Evolutionary conservation across 2,797 vertebrate genomes (phyloP), one percentile per base, ranked within the genome.

Genomic region (Myiotriccus ornatus): DNA sequence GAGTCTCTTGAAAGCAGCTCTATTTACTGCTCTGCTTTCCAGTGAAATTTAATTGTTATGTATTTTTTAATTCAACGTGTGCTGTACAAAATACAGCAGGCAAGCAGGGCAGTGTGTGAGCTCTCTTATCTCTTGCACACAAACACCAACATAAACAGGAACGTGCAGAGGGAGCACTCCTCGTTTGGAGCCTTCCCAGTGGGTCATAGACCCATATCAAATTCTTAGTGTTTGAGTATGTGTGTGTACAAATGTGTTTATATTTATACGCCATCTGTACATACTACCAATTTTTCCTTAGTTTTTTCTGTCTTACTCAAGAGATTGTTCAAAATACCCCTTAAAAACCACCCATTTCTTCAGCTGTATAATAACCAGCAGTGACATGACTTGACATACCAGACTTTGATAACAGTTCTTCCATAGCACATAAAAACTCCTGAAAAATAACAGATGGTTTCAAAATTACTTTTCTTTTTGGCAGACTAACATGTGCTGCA

Each of bases 1-100:
- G 96, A 94, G 89, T 71, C 85, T 95, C 94, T 86, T 93, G 90
- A 90, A 80, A 89, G 91, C 64, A 71, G 89, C 94, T 96, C 74
- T 84, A 69, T 87, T 97, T 96, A 88, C 95, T 37, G 7, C 85
- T 63, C 69, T 53, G 62, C 63, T 73, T 70, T 87, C 70, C 59
- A 64, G 52, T 70, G 81, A 41, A 94, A 87, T 59, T 7, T 9
- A 59, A 59, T 75, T 69, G 57, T 64, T 76, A 19, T 3, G 9
- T 25, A 2, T 79, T 60, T 74, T 70, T 77, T 93, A 90, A 86
- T 90, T 93, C 62, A 27, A 0, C 0, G 0, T 65, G 69, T 55
- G 25, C 47, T 55, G 14, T 23, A 23, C n/a, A 34, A 76, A 84
- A 63, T 37, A 7, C 59, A 70, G 9, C 7, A 52, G 73, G 90